These are phyloP conservation scores for Papio anubis DNA, from an alignment of 2,113 vertebrate species.

Conservation along the genomic window DNA sequence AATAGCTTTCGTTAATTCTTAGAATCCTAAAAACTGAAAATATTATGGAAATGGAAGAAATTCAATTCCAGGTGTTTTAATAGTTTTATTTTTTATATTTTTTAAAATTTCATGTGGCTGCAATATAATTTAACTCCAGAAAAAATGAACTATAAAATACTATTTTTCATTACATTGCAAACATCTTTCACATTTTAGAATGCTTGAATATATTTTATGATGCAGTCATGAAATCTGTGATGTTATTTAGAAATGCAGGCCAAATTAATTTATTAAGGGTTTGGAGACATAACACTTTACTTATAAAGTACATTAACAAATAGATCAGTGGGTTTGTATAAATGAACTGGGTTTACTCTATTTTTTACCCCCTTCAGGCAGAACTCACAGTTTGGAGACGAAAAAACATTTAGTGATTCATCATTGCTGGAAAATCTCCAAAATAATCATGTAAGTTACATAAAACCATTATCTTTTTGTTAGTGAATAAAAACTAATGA, in stretches of 20 bases:
- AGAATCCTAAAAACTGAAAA: neutral
- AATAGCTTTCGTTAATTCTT: neutral
- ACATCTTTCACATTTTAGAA: slow-evolving; percentile 29
- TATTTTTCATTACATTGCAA: neutral
- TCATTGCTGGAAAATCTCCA: slow-evolving; percentile 98
- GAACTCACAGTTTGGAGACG: slow-evolving; percentile 89
- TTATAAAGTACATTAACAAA: slow-evolving; percentile 26
- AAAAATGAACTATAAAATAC: slow-evolving; percentile 18
- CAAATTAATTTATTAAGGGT: neutral
- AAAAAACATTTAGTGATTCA: slow-evolving; percentile 92
- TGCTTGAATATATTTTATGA: neutral
- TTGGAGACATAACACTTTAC: neutral
- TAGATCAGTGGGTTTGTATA: neutral
- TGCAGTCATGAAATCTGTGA: neutral
- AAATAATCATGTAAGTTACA: slow-evolving; percentile 94
- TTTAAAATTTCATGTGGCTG: neutral
- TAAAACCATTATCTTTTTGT: slow-evolving; percentile 15
- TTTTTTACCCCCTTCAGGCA: slow-evolving; percentile 84
- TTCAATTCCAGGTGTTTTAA: neutral
- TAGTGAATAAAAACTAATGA: neutral
- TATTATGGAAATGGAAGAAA: neutral
- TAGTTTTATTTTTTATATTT: neutral
- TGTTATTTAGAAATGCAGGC: slow-evolving; percentile 29
- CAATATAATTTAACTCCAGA: neutral
- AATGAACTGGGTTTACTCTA: neutral